Percentiles rank a stretch among this genome's conserved stretches.
phyloP scores from a whole-genome alignment of 2,888 invertebrate species.

The Cantharis flavilabris region DNA sequence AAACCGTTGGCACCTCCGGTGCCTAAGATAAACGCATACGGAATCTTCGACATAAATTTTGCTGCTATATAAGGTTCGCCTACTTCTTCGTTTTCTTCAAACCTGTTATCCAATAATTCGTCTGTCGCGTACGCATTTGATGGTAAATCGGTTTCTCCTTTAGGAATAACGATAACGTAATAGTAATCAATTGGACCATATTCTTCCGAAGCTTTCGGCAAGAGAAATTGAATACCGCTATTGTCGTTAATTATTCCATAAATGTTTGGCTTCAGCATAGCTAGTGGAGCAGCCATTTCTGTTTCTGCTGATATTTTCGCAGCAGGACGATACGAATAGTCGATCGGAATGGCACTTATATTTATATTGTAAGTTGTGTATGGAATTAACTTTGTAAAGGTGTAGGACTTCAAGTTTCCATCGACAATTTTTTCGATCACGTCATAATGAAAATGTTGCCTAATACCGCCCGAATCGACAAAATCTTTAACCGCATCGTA shows the following conservation, averaged over 20 bases:
- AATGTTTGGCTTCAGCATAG: conserved; percentile 94
- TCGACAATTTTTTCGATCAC: conserved; percentile 73
- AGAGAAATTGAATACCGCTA: conserved; percentile 78
- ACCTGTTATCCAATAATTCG: conserved; percentile 75
- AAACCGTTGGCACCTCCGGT: conserved; percentile 88
- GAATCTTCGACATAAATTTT: conserved; percentile 88
- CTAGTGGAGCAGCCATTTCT: conserved; percentile 94
- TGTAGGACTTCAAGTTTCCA: conserved; percentile 72
- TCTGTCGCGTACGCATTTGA: conserved; percentile 90
- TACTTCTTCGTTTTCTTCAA: conserved; percentile 70
- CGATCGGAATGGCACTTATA: conserved; percentile 86
- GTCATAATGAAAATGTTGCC: conserved; percentile 82
- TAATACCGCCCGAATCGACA: conserved; percentile 90
- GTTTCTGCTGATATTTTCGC: conserved; percentile 92
- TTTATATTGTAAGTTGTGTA: conserved; percentile 95
- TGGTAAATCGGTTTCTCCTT: conserved; percentile 78
- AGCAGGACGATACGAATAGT: conserved; percentile 81
- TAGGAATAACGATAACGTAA: conserved; percentile 93
- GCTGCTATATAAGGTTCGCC: conserved; percentile 92
- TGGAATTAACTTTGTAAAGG: conserved; percentile 86
- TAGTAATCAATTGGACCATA: conserved; percentile 98
- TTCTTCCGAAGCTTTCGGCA: conserved; percentile 96
- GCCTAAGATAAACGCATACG: conserved; percentile 91
- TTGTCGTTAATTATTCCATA: conserved; percentile 87
- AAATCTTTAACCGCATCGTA: conserved; percentile 93